Conservation (phyloP, 2,113 vertebrate genomes). For the Serinus canaria region DNA sequence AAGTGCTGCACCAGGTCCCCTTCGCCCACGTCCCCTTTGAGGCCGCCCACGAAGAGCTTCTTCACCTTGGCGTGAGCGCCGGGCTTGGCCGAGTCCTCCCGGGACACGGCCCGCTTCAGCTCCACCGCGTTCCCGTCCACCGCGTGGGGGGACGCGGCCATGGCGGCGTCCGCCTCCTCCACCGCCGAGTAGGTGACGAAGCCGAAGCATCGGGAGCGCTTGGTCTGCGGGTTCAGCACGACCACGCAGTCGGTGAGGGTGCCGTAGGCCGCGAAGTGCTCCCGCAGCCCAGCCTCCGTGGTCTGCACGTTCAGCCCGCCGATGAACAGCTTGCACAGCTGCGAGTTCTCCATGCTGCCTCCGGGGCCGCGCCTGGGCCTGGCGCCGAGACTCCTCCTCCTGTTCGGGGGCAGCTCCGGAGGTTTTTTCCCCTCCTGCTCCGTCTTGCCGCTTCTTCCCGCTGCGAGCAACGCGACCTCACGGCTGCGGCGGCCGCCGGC, state of each 20-base stretch:
- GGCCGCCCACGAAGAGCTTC: conserved; percentile 94
- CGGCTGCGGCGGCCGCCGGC: conserved; percentile 61
- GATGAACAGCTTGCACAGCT: conserved; percentile 96
- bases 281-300: conserved; percentile 90
- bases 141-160: conserved; percentile 89
- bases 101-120: conserved; percentile 91
- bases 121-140: conserved; percentile 92
- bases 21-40: conserved; percentile 93
- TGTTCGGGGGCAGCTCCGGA: conserved; percentile 59
- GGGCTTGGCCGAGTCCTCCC: conserved; percentile 90
- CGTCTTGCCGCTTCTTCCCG: conserved; percentile 20
- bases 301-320: conserved; percentile 96
- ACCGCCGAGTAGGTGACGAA: conserved; percentile 92
- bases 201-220: conserved; percentile 91
- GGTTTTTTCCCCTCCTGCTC: conserved; percentile 18
- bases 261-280: conserved; percentile 93
- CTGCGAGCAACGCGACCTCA: conserved; percentile 26
- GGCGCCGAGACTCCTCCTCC: conserved; percentile 63
- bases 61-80: conserved; percentile 94
- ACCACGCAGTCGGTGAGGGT: conserved; percentile 90
- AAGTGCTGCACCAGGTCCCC: conserved; percentile 88
- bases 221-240: conserved; percentile 85
- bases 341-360: conserved; percentile 83
- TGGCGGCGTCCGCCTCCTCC: conserved; percentile 92
- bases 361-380: conserved; percentile 57